Conservation (phyloP, 2,888 invertebrate genomes). For the Metallyticus violacea region DNA sequence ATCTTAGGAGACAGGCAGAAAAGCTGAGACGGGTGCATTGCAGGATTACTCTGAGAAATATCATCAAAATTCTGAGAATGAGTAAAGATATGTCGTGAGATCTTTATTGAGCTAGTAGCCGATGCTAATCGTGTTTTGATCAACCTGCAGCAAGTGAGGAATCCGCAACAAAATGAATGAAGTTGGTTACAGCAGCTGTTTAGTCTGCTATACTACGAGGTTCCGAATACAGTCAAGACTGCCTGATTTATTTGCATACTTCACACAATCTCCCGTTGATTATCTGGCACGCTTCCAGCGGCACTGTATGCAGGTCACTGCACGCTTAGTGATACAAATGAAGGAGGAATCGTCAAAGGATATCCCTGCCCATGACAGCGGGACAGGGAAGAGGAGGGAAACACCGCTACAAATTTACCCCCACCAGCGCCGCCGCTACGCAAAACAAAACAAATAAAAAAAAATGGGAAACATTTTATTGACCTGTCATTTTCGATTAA, state of each 20-base stretch:
- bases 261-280: background rate
- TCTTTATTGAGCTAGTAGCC: too few species aligned
- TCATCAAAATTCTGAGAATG: too few species aligned
- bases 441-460: background rate
- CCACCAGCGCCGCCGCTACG: too few species aligned
- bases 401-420: background rate
- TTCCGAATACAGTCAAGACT: too few species aligned
- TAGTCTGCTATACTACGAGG: background rate
- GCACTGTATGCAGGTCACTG: background rate
- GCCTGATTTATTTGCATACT: background rate
- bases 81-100: too few species aligned
- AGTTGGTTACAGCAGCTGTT: background rate
- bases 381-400: background rate
- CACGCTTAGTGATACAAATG: background rate
- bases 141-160: too few species aligned
- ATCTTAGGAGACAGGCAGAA: too few species aligned
- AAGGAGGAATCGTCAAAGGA: too few species aligned
- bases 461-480: background rate
- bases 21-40: too few species aligned
- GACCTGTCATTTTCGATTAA: background rate
- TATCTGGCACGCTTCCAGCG: background rate
- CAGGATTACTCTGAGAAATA: too few species aligned
- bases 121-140: too few species aligned
- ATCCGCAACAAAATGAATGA: background rate
- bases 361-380: background rate